These are phyloP conservation scores for Cladopsammia gracilis DNA, from an alignment of 64 coral and sea anemone genomes.

Conservation along the genomic window DNA sequence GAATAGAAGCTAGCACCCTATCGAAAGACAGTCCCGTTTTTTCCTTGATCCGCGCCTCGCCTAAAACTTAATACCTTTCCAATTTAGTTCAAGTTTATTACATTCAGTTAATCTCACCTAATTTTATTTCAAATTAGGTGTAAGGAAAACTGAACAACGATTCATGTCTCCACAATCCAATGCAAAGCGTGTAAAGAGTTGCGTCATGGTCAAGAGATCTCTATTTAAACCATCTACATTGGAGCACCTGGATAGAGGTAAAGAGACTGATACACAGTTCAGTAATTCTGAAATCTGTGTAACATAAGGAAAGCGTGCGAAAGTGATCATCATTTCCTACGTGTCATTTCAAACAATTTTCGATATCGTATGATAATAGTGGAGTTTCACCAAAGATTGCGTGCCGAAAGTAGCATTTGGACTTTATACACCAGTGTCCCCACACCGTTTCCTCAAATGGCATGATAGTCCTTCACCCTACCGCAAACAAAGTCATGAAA, in stretches of 20 bases:
- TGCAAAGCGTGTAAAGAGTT: neutral
- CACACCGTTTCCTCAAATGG: neutral
- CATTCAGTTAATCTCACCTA: too few species aligned
- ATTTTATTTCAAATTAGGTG: too few species aligned
- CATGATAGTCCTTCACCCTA: neutral
- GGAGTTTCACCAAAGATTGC: neutral
- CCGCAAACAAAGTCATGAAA: neutral
- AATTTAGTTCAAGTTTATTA: too few species aligned
- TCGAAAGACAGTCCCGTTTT: too few species aligned
- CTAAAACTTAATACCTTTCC: too few species aligned
- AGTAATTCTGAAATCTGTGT: neutral
- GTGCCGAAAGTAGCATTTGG: neutral
- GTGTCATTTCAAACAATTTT: conserved; percentile 4
- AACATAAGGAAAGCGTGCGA: neutral
- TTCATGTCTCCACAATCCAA: neutral
- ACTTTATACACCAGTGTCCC: neutral
- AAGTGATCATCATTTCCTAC: neutral
- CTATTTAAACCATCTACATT: neutral
- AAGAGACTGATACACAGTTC: neutral
- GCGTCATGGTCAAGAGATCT: conserved; percentile 10
- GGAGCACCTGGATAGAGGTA: neutral
- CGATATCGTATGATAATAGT: neutral
- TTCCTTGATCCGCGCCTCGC: too few species aligned
- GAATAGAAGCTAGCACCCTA: too few species aligned
- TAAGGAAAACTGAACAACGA: too few species aligned